Percentiles rank a stretch among this genome's conserved stretches.
phyloP scores from a whole-genome alignment of 2,888 invertebrate genomes.

The Clostera curtula region DNA sequence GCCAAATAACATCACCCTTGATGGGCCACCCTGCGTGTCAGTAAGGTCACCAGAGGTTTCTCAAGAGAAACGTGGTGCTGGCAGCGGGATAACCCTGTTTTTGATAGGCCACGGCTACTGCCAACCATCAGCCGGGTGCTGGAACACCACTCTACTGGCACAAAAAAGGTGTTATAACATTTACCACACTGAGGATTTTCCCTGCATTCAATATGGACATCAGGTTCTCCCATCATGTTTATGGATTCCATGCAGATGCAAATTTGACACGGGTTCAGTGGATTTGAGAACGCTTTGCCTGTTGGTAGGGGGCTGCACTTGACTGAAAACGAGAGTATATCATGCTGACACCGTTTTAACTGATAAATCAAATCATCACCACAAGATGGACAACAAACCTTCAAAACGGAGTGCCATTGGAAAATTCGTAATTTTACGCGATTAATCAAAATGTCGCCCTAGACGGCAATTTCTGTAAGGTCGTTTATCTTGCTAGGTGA shows the following conservation, averaged over 20 bases:
- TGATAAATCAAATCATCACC: not conserved
- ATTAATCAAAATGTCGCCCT: conserved; percentile 15
- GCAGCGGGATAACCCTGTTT: too few species aligned
- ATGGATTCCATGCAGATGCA: conserved; percentile 38
- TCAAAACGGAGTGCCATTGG: conserved; percentile 2
- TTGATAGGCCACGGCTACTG: too few species aligned
- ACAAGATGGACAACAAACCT: not conserved
- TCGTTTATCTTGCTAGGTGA: conserved; percentile 20
- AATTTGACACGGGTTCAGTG: conserved; percentile 53
- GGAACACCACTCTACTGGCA: not conserved
- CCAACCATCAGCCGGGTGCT: too few species aligned
- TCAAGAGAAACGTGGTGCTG: too few species aligned
- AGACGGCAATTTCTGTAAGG: conserved; percentile 9
- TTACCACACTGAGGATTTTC: conserved; percentile 47
- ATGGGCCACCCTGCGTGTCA: too few species aligned
- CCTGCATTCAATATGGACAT: conserved; percentile 41
- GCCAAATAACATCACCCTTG: too few species aligned
- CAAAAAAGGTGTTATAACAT: conserved; percentile 6
- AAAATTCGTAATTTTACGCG: conserved; percentile 5
- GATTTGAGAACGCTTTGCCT: conserved; percentile 43
- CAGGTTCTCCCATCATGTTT: conserved; percentile 24
- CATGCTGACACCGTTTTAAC: not conserved
- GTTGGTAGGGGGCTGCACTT: conserved; percentile 46
- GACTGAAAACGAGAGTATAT: conserved; percentile 18
- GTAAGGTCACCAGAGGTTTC: too few species aligned